A percentile compares a stretch with the other conserved stretches of the same genome.
Evolutionary conservation across 2,888 invertebrate genomes (phyloP).

Genomic region (Phengaris arion): DNA sequence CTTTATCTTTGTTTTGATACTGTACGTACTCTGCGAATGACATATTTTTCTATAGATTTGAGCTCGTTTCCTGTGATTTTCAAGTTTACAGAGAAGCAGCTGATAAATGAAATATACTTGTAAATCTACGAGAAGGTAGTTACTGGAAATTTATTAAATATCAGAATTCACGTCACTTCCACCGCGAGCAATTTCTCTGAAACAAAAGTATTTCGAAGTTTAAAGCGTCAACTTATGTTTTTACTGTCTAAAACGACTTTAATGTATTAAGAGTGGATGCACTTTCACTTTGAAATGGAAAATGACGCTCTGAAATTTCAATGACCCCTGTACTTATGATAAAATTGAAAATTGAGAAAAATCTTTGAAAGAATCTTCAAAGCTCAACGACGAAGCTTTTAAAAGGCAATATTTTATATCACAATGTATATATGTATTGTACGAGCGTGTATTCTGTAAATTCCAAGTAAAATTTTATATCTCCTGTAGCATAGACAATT

Average conservation of each 20-base stretch:
- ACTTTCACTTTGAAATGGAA: conserved; percentile 21
- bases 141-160: not conserved
- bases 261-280: conserved; percentile 13
- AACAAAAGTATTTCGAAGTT: not conserved
- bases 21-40: too few relatives aligned
- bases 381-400: not conserved
- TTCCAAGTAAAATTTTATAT: not conserved
- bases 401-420: not conserved
- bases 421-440: conserved; percentile 9
- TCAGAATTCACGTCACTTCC: not conserved
- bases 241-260: not conserved
- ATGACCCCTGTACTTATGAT: not conserved
- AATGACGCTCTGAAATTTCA: conserved; percentile 17
- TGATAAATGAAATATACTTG: not conserved
- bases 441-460: not conserved
- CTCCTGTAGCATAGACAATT: too few relatives aligned
- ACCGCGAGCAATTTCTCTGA: not conserved
- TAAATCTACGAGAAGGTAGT: not conserved
- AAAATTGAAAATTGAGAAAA: conserved; percentile 11
- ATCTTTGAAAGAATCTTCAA: not conserved
- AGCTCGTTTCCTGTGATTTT: not conserved
- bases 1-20: too few relatives aligned
- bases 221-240: not conserved
- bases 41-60: not conserved
- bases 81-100: not conserved